Base-by-base conservation (phyloP, 2,888 invertebrate species). In the Limulus polyphemus region DNA sequence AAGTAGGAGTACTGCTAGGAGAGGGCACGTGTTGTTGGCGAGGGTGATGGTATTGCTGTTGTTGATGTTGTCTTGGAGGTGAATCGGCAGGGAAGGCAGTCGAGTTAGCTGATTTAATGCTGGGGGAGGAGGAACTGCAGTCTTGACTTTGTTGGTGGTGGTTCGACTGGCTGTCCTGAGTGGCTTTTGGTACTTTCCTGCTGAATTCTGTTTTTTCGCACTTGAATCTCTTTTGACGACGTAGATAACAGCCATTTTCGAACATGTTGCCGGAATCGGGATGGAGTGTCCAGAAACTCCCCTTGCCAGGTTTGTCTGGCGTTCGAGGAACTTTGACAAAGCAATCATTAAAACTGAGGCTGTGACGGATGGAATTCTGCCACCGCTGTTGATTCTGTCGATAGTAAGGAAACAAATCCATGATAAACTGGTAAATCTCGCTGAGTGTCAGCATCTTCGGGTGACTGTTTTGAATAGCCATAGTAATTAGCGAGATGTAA, bases 181-280 rank as follows among this genome's bases (percentile, higher is more conserved):
- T 58, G 50, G 50, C 55, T 49, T 65, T 65, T 16, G 59, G 51
- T 32, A 59, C 62, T 56, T 65, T 61, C 10, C 63, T 58, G 32
- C 60, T 59, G 48, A 74, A 61, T 52, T 67, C 66, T 50, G 94
- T 93, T 80, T 95, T 95, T 75, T 94, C 92, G 75, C 95, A 93
- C 77, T 99, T 99, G 79, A 99, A 99, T 52, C 99, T 83, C 77
- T 99, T 99, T 78, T 98, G 98, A 0, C 99, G 83, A 47, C 98
- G 81, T 70, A 99, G 79, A 74, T 94, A 99, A 77, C 98, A 99
- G 2, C 98, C 99, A 76, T 99, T 99, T 77, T 99, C 98, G 75
- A 99, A 99, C 99, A 99, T 99, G 77, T 99, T 98, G 0, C 98
- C 98, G 66, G 95, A 94, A 72, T 97, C 94, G 0, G 95, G 95